Percentiles rank a stretch among this genome's conserved stretches.
phyloP scores from a whole-genome alignment of 2,888 invertebrate genomes.

The Azorinus chamasolen region DNA sequence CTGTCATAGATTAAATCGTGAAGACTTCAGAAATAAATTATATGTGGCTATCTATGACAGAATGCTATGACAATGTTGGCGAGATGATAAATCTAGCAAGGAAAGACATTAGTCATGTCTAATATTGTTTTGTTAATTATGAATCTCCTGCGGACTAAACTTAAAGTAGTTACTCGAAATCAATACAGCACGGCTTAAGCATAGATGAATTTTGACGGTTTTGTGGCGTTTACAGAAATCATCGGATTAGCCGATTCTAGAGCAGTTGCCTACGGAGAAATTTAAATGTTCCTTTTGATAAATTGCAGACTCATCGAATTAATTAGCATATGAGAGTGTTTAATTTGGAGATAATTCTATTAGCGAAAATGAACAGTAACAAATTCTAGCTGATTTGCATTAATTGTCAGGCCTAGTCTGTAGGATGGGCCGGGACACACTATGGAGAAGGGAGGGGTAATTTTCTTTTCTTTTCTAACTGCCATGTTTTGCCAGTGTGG shows the following conservation, averaged over 20 bases:
- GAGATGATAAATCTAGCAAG: neutral
- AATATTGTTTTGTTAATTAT: conserved; percentile 30
- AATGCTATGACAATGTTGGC: neutral
- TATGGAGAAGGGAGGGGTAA: no score
- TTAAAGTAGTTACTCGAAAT: conserved; percentile 1
- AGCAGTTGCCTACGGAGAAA: conserved; percentile 18
- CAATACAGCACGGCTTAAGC: neutral
- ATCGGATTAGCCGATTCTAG: conserved; percentile 3
- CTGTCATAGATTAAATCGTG: conserved; percentile 20
- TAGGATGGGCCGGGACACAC: no score
- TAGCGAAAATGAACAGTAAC: conserved; percentile 30
- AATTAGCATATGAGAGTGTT: conserved; percentile 34
- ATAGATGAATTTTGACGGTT: neutral
- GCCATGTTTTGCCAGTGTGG: no score
- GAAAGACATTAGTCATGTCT: conserved; percentile 25
- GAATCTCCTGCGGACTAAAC: conserved; percentile 3
- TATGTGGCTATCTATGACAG: neutral
- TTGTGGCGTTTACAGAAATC: neutral
- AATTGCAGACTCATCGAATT: conserved; percentile 22
- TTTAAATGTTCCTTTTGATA: conserved; percentile 29
- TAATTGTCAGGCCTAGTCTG: conserved; percentile 24
- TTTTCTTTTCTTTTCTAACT: no score
- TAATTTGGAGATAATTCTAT: conserved; percentile 33
- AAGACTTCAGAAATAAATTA: neutral
- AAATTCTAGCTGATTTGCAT: conserved; percentile 47